Evolutionary conservation across 2,888 invertebrate genomes (phyloP).

Genomic region (Heliconius ethilla): DNA sequence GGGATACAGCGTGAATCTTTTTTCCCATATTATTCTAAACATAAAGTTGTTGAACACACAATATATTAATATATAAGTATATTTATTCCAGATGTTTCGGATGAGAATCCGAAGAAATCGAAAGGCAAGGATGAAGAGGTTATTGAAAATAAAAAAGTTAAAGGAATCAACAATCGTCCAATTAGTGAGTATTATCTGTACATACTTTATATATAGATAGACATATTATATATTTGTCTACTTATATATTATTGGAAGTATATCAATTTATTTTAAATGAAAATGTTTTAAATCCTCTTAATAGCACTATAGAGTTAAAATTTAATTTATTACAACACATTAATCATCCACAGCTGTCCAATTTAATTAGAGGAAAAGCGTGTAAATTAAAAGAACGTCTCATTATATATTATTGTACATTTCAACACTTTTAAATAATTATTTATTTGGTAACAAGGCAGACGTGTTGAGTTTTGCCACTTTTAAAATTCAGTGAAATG

Average conservation of each 20-base stretch:
- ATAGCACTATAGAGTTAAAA: not conserved
- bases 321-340: not conserved
- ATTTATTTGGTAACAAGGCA: no score
- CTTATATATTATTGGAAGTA: not conserved
- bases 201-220: not conserved
- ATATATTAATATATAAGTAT: not conserved
- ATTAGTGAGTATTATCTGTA: conserved; percentile 57
- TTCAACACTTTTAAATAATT: not conserved
- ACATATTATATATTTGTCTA: not conserved
- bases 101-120: conserved; percentile 70
- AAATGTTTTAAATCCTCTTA: not conserved
- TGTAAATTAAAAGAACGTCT: not conserved
- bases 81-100: conserved; percentile 70
- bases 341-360: not conserved
- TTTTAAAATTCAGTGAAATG: no score
- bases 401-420: not conserved
- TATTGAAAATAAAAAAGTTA: conserved; percentile 62
- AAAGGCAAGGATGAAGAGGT: conserved; percentile 72
- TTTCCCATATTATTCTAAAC: no score
- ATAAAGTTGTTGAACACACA: not conserved
- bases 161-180: conserved; percentile 49
- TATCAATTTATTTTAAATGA: not conserved
- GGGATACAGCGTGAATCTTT: no score
- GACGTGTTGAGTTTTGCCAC: no score
- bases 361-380: not conserved